Conservation (phyloP, 1,140 invertebrate species). For the Aphidius ervi region DNA sequence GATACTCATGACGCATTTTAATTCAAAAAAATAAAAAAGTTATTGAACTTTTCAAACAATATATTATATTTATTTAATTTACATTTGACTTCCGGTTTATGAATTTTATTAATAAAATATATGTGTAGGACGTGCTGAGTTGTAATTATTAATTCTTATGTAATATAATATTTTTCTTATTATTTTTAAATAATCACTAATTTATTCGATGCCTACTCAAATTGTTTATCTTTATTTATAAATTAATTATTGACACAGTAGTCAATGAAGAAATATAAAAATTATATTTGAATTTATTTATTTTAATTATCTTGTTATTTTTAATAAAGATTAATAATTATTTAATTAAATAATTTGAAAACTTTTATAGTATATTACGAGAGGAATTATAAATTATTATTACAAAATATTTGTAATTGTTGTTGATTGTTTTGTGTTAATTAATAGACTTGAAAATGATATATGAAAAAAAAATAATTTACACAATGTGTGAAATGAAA, state of each 20-base stretch:
- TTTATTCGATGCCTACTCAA: not conserved
- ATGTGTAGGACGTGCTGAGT: not conserved
- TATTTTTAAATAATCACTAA: not conserved
- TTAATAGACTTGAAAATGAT: no score
- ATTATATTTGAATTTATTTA: no score
- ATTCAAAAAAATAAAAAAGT: conserved; percentile 17
- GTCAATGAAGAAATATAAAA: not conserved
- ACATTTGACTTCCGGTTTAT: conserved; percentile 20
- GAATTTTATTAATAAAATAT: conserved; percentile 3
- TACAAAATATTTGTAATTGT: no score
- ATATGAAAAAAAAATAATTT: no score
- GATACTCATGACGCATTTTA: conserved; percentile 23
- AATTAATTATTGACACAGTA: no score
- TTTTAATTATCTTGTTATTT: conserved; percentile 22
- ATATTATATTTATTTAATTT: conserved; percentile 21
- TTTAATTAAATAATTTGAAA: no score
- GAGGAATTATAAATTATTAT: no score
- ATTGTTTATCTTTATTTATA: no score
- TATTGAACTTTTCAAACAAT: conserved; percentile 25
- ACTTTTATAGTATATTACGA: no score
- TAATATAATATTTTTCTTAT: not conserved
- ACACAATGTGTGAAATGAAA: conserved; percentile 14
- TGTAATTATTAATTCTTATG: not conserved
- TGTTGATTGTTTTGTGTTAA: no score
- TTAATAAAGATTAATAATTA: not conserved